These are phyloP conservation scores for Noturus placidus DNA, from an alignment of 2,113 vertebrate species.

Conservation along the genomic window DNA sequence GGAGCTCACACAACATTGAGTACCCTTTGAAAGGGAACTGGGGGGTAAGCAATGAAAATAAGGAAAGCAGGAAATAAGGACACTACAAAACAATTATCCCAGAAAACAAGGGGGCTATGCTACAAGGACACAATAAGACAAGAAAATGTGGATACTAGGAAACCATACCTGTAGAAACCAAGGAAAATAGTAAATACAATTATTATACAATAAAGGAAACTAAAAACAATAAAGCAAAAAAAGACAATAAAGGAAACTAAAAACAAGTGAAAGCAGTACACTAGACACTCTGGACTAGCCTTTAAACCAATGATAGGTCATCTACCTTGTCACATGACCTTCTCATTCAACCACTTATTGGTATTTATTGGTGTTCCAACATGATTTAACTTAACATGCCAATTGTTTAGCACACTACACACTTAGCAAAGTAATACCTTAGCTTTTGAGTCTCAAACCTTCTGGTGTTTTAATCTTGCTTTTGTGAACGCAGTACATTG, in stretches of 20 bases:
- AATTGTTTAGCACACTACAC: neutral
- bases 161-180: neutral
- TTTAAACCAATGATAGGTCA: neutral
- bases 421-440: neutral
- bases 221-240: too few species aligned
- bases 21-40: too few species aligned
- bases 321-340: neutral
- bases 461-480: neutral
- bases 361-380: neutral
- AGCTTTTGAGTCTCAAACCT: neutral
- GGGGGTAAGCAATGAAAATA: neutral
- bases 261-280: neutral
- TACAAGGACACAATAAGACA: neutral
- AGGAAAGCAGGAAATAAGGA: neutral
- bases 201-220: neutral
- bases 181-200: neutral
- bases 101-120: too few species aligned
- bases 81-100: neutral
- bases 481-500: neutral
- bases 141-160: neutral
- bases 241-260: neutral
- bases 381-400: neutral
- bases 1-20: too few species aligned
- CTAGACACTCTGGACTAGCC: neutral
- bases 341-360: neutral